phyloP scores from a whole-genome alignment of 2,797 vertebrate genomes.

The Cetoscarus ocellatus region DNA sequence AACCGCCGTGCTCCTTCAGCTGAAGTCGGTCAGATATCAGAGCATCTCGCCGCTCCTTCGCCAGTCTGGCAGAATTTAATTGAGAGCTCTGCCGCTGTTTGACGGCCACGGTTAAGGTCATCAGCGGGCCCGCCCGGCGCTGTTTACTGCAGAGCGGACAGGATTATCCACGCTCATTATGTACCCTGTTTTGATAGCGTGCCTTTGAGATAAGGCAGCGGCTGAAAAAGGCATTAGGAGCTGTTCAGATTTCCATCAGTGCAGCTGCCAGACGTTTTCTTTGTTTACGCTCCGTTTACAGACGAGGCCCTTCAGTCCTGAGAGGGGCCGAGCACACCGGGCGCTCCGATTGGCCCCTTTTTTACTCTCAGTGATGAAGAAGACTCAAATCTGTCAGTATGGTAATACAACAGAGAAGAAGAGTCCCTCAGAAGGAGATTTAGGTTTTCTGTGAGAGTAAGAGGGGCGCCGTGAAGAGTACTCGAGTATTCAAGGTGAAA shows the following conservation, averaged over 20 bases:
- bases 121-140: neutral
- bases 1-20: neutral
- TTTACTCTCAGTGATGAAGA: conserved; percentile 11
- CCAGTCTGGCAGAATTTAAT: conserved; percentile 45
- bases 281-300: conserved; percentile 71
- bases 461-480: neutral
- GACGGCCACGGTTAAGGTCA: conserved; percentile 51
- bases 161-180: conserved; percentile 69
- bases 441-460: neutral
- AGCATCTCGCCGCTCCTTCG: conserved; percentile 16
- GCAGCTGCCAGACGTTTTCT: conserved; percentile 59
- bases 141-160: conserved; percentile 34
- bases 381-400: conserved; percentile 1
- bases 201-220: conserved; percentile 66
- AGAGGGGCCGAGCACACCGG: conserved; percentile 29
- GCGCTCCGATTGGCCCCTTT: conserved; percentile 22
- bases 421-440: neutral
- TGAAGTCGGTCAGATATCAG: conserved; percentile 2
- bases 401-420: neutral
- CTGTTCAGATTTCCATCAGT: conserved; percentile 75
- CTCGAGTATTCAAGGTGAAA: conserved; percentile 1
- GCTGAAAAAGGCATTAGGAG: conserved; percentile 68
- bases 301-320: conserved; percentile 47
- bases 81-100: conserved; percentile 22
- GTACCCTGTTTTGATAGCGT: conserved; percentile 67